These are phyloP conservation scores for Onychomys leucogaster DNA, from an alignment of 2,797 vertebrate genomes.

Conservation along the genomic window DNA sequence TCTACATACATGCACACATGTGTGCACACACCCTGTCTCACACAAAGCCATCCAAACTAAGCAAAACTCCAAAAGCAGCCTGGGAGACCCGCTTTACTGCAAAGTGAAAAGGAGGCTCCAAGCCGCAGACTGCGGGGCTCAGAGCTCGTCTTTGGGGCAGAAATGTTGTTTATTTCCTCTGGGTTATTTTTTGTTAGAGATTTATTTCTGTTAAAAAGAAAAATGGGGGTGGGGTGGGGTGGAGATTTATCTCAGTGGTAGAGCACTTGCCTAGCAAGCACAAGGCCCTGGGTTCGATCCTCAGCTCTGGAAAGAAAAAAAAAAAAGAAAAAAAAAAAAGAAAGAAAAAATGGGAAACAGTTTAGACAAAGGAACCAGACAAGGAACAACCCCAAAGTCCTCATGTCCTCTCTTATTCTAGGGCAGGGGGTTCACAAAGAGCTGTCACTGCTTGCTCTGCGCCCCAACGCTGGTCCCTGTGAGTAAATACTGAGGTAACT, in stretches of 20 bases:
- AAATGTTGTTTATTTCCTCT: background rate
- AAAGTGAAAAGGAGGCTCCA: background rate
- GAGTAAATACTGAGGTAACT: background rate
- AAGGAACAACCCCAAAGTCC: background rate
- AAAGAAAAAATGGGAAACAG: background rate
- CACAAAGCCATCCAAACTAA: background rate
- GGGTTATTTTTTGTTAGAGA: constrained; percentile 38
- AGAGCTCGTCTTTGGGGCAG: background rate
- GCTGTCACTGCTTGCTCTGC: background rate
- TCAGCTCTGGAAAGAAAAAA: too few species aligned
- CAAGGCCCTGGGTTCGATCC: too few species aligned
- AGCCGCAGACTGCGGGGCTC: background rate
- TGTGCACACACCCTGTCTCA: background rate
- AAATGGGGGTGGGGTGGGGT: too few species aligned
- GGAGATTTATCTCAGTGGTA: too few species aligned
- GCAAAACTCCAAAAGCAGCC: background rate
- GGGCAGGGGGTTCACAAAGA: background rate
- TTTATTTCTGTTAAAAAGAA: background rate
- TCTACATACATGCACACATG: background rate
- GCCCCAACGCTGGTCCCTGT: background rate
- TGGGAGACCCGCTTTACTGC: background rate
- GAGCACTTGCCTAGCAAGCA: too few species aligned
- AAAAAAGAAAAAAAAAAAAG: too few species aligned
- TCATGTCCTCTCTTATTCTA: background rate
- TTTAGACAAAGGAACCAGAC: constrained; percentile 6